Evolutionary conservation across 2,888 invertebrate genomes (phyloP).

Genomic region (Mycalesis mineus): DNA sequence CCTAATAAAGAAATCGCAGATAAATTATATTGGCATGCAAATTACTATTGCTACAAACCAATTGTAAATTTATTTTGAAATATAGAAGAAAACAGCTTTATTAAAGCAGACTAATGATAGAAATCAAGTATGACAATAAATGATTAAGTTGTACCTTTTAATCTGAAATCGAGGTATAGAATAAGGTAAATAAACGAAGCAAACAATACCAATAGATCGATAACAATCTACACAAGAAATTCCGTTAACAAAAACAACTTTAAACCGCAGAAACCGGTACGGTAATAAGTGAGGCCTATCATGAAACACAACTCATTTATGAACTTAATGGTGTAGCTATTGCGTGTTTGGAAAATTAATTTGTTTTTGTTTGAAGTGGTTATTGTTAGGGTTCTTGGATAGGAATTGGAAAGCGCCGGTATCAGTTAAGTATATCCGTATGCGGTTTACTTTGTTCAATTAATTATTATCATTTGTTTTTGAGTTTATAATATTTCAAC

Average conservation of each 20-base stretch:
- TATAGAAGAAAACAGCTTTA: too few species aligned
- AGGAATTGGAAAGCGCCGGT: background rate
- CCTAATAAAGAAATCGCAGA: too few species aligned
- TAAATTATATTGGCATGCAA: too few species aligned
- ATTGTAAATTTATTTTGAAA: too few species aligned
- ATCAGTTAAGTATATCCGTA: background rate
- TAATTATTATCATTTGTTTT: too few species aligned
- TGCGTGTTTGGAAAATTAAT: conserved; percentile 72
- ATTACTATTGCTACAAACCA: too few species aligned
- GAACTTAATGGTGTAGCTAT: conserved; percentile 58
- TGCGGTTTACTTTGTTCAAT: background rate
- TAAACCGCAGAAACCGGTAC: conserved; percentile 45
- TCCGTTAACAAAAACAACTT: conserved; percentile 23
- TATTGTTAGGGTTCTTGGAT: conserved; percentile 45
- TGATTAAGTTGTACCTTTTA: background rate
- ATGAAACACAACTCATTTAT: conserved; percentile 58
- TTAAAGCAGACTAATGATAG: too few species aligned
- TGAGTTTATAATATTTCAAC: too few species aligned
- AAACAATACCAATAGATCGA: conserved; percentile 18
- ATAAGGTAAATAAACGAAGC: conserved; percentile 1
- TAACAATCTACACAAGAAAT: conserved; percentile 27
- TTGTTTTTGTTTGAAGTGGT: conserved; percentile 47
- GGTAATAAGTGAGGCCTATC: conserved; percentile 50
- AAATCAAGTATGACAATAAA: background rate
- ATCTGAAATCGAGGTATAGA: background rate